phyloP scores from a whole-genome alignment of 92 coral and sea anemone genomes.

The Actinostola sp. region DNA sequence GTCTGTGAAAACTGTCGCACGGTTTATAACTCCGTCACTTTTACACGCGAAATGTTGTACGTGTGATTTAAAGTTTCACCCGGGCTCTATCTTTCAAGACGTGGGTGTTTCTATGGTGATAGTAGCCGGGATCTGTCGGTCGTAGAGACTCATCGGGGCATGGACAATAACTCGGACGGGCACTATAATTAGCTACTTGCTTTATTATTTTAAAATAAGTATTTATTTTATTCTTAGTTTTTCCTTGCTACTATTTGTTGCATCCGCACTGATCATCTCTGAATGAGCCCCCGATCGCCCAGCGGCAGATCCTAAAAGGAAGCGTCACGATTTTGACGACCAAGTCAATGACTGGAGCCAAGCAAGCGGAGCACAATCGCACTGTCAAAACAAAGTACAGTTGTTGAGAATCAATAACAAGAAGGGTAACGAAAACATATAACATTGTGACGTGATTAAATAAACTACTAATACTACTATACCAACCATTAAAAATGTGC shows the following conservation, averaged over 20 bases:
- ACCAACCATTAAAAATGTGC: too few species aligned
- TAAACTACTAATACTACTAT: too few species aligned
- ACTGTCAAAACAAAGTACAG: constrained; percentile 20
- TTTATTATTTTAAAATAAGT: constrained; percentile 14
- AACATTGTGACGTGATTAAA: too few species aligned
- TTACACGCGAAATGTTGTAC: too few species aligned
- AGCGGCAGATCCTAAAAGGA: constrained; percentile 30
- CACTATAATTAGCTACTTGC: not conserved
- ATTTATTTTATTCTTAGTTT: not conserved
- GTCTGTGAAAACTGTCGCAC: too few species aligned
- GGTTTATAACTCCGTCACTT: too few species aligned
- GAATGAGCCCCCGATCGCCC: constrained; percentile 38
- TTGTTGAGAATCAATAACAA: too few species aligned
- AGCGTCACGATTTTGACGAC: constrained; percentile 29
- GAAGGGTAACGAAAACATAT: too few species aligned
- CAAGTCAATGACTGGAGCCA: constrained; percentile 22
- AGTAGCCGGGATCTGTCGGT: too few species aligned
- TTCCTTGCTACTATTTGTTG: not conserved
- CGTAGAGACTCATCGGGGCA: not conserved
- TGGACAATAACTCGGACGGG: not conserved
- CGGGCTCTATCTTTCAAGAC: too few species aligned
- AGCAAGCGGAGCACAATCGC: constrained; percentile 30
- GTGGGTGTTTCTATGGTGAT: too few species aligned
- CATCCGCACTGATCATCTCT: constrained; percentile 4
- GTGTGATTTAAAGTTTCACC: too few species aligned